Evolutionary conservation across 2,113 vertebrate genomes (phyloP), one percentile per base, ranked within the genome.

Genomic region (Anser cygnoides): DNA sequence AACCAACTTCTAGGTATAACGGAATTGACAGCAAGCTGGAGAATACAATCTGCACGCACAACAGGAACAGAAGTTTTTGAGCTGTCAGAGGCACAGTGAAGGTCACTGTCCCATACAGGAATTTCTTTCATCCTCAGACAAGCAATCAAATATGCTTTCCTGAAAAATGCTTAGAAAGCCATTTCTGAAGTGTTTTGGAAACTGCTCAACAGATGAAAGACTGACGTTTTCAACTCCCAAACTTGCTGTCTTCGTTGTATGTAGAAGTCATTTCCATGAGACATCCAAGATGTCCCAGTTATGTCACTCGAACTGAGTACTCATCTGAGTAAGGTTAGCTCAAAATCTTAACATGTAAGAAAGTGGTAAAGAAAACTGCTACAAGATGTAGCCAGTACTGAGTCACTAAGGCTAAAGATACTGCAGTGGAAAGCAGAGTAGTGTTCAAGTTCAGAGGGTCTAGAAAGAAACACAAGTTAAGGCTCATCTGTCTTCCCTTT

Each of bases 361-460:
- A 89, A 73, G 88, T 93, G 49, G 71, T 89, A 85, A 89, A 79
- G 54, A 93, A 55, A 87, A 75, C 35, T 80, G 71, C 87, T 83
- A 90, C 85, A 73, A 41, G 66, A 46, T 73, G 52, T 75, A 92
- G 76, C 35, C 82, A 90, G 70, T 67, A 95, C n/a, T 70, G 52
- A 93, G 81, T 95, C 67, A 71, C 37, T 74, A 87, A 89, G 63
- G 89, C 66, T 94, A 89, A 92, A 89, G 61, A 70, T 37, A 88
- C 0, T 92, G 14, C 67, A 89, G 66, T 76, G 55, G 74, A 87
- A 92, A 90, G 15, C 31, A 93, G 54, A 70, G 35, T 61, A 74
- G 81, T n/a, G 46, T 74, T 72, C 55, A 87, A 54, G 41, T 74
- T 89, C 57, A 75, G 1, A 3, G 22, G 39, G 17, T 80, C 50